Percentiles rank a stretch among this genome's conserved stretches.
These are phyloP conservation scores for Anthoscopus minutus DNA, from an alignment of 2,113 vertebrate species.

Conservation along the genomic window DNA sequence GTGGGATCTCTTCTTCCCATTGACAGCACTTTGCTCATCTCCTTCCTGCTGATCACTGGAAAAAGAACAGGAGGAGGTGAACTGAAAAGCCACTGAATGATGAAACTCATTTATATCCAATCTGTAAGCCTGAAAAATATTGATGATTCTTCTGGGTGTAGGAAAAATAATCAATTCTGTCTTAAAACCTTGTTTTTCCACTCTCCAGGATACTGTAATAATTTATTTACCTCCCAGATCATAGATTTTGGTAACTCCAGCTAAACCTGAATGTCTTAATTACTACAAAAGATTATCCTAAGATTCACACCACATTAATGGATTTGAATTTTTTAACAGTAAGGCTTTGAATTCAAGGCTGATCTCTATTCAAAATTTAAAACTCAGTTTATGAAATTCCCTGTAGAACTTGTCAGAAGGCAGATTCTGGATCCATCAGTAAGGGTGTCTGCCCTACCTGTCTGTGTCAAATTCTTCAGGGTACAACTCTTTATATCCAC, in stretches of 20 bases:
- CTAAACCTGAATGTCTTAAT: neutral
- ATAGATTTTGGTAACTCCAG: neutral
- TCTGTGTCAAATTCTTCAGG: slow-evolving; percentile 94
- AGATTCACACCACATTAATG: neutral
- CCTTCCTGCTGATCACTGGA: slow-evolving; percentile 69
- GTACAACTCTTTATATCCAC: slow-evolving; percentile 96
- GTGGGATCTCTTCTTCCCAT: slow-evolving; percentile 73
- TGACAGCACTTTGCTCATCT: slow-evolving; percentile 58
- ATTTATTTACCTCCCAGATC: neutral
- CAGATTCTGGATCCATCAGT: neutral
- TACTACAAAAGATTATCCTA: neutral
- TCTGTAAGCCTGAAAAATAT: neutral
- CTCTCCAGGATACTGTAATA: neutral
- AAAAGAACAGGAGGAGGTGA: neutral
- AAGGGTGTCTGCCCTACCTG: slow-evolving; percentile 70
- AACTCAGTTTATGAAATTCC: neutral
- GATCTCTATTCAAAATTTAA: neutral
- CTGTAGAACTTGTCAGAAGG: neutral
- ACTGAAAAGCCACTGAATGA: neutral
- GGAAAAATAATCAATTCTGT: neutral
- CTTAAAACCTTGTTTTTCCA: neutral
- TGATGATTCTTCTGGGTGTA: neutral
- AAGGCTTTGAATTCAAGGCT: neutral
- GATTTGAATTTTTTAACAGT: neutral
- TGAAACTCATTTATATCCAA: neutral